Conservation (phyloP, 2,797 vertebrate genomes). For the Acipenser oxyrinchus region DNA sequence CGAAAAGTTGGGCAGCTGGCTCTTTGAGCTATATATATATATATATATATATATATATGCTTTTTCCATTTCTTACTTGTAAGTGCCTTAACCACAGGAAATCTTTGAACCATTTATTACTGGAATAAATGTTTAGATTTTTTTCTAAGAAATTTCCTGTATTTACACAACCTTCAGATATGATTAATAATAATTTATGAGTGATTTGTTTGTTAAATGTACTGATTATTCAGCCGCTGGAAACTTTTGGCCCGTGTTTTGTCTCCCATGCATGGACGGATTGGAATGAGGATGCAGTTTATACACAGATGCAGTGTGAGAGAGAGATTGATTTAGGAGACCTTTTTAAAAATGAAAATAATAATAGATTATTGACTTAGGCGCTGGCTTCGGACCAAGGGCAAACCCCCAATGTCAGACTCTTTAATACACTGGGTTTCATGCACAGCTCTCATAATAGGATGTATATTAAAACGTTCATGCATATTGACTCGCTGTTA, state of each 20-base stretch:
- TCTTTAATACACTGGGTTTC: conserved; percentile 55
- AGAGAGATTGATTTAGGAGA: conserved; percentile 65
- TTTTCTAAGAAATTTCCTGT: too few species aligned
- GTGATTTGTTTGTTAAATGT: too few species aligned
- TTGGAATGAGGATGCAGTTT: conserved; percentile 62
- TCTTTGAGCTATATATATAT: too few species aligned
- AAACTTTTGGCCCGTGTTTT: neutral
- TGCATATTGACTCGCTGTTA: conserved; percentile 64
- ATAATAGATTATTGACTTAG: conserved; percentile 78
- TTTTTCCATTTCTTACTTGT: too few species aligned
- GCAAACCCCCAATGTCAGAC: conserved; percentile 66
- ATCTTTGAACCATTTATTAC: too few species aligned
- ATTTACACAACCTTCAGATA: too few species aligned
- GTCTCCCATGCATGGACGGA: conserved; percentile 10
- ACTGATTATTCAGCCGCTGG: too few species aligned
- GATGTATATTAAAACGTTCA: conserved; percentile 59
- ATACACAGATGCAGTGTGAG: conserved; percentile 68
- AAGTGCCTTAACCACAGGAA: too few species aligned
- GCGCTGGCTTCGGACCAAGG: conserved; percentile 54
- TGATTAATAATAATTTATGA: too few species aligned
- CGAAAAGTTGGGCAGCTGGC: too few species aligned
- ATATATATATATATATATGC: too few species aligned
- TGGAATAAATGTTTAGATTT: too few species aligned
- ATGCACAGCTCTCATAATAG: conserved; percentile 61
- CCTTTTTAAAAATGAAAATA: conserved; percentile 79